A percentile compares a stretch with the other conserved stretches of the same genome.
These are phyloP conservation scores for Drosophila guanche DNA, from an alignment of 1,140 invertebrate species.

Conservation along the genomic window DNA sequence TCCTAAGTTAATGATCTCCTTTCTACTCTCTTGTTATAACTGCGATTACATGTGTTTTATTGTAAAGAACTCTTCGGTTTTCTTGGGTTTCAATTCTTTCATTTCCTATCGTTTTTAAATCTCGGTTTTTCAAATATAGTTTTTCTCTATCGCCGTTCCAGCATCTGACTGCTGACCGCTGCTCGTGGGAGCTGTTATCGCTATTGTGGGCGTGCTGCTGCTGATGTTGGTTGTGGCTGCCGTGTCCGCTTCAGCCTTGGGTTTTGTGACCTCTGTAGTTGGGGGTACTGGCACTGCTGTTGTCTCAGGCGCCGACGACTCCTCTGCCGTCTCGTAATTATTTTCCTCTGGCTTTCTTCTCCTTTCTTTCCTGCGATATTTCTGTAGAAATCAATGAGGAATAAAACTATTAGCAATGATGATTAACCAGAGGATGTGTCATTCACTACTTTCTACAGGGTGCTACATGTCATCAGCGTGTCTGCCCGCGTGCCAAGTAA, in stretches of 20 bases:
- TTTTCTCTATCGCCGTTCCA: conserved; percentile 56
- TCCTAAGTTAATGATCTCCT: conserved; percentile 43
- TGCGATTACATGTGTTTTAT: conserved; percentile 55
- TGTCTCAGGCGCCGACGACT: conserved; percentile 37
- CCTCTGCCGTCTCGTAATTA: conserved; percentile 56
- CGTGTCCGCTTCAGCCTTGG: conserved; percentile 11
- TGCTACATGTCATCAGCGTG: conserved; percentile 21
- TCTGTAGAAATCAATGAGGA: conserved; percentile 36
- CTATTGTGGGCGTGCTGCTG: conserved; percentile 14
- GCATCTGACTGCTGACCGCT: conserved; percentile 28
- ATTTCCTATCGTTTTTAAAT: conserved; percentile 22
- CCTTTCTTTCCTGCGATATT: conserved; percentile 50
- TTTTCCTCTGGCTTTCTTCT: conserved; percentile 63
- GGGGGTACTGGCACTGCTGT: conserved; percentile 6
- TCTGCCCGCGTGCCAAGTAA: conserved; percentile 43
- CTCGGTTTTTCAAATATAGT: conserved; percentile 57
- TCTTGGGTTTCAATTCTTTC: conserved; percentile 17
- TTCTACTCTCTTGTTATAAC: conserved; percentile 36
- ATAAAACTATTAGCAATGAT: neutral
- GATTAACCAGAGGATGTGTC: neutral
- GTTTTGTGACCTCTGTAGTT: conserved; percentile 4
- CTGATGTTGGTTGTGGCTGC: conserved; percentile 15
- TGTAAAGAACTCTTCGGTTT: conserved; percentile 42
- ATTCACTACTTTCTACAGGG: neutral
- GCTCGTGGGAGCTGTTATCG: conserved; percentile 14